Evolutionary conservation across 2,888 invertebrate genomes (phyloP), one percentile per base, ranked within the genome.

Genomic region (Archips xylosteana): DNA sequence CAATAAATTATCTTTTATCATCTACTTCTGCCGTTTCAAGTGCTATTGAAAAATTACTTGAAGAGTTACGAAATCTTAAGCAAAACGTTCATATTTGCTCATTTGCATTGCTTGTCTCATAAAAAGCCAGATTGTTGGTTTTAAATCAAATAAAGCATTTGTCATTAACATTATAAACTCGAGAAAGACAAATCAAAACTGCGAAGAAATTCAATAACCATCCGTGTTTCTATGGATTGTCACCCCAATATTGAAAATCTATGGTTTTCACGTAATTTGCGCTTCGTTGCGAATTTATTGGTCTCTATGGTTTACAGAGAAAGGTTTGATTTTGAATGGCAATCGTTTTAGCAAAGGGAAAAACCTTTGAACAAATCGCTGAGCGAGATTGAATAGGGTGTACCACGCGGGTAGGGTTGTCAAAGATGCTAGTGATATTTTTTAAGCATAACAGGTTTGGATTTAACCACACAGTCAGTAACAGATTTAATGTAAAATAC

Each of bases 201-300:
- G 88, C 87, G 89, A 89, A 92, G 90, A 92, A 91, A 92, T 92
- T 92, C 91, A 92, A 92, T 92, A 92, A 92, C 87, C 86, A 85
- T 88, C 87, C 83, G 78, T 84, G 86, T 88, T 89, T 92, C 89
- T 91, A 89, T 88, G 86, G 86, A 88, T 90, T 92, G 91, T 92
- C 91, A 89, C 92, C 91, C 91, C 86, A 87, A 86, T 85, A 86
- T 82, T 84, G 83, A 82, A 84, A 85, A 81, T 84, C 81, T 80
- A 79, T 79, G 66, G 71, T 81, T 82, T 79, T 82, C 76, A 72
- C 70, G 76, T 77, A 54, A 51, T 70, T 76, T 74, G 70, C 64
- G 70, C 32, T n/a, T 6, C 3, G 10, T 5, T 13, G 77, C 62
- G n/a, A 73, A 5, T 34, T 8, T n/a, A 15, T 45, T 45, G n/a